A percentile compares a stretch with the other conserved stretches of the same genome.
Evolutionary conservation across 2,113 vertebrate species (phyloP).

Genomic region (Pygoscelis adeliae): DNA sequence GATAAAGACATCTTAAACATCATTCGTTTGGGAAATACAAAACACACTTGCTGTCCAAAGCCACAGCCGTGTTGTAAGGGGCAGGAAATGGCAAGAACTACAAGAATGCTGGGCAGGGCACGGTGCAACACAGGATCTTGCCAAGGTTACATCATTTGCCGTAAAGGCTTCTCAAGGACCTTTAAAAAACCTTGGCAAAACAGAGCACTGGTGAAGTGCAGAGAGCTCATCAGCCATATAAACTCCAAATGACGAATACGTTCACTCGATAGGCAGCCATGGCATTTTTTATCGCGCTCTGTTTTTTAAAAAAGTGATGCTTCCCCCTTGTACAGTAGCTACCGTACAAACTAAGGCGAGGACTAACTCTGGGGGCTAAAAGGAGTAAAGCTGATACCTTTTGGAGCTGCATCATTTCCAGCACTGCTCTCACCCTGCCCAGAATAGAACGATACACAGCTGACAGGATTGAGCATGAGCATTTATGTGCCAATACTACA

Average conservation of each 20-base stretch:
- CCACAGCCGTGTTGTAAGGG: neutral
- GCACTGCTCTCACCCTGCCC: neutral
- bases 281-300: neutral
- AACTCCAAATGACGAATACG: neutral
- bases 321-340: neutral
- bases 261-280: neutral
- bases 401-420: neutral
- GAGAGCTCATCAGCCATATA: neutral
- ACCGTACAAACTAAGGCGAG: neutral
- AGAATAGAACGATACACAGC: conserved; percentile 39
- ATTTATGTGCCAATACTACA: neutral
- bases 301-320: neutral
- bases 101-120: conserved; percentile 55
- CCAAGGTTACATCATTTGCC: neutral
- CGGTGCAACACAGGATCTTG: neutral
- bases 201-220: neutral
- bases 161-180: neutral
- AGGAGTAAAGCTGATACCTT: neutral
- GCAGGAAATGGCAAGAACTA: conserved; percentile 48
- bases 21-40: neutral
- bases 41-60: neutral
- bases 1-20: neutral
- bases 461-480: neutral
- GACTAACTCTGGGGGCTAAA: neutral
- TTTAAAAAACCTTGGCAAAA: neutral